Percentiles rank a stretch among this genome's conserved stretches.
Evolutionary conservation across 2,888 invertebrate genomes (phyloP).

Genomic region (Andrena dorsata): DNA sequence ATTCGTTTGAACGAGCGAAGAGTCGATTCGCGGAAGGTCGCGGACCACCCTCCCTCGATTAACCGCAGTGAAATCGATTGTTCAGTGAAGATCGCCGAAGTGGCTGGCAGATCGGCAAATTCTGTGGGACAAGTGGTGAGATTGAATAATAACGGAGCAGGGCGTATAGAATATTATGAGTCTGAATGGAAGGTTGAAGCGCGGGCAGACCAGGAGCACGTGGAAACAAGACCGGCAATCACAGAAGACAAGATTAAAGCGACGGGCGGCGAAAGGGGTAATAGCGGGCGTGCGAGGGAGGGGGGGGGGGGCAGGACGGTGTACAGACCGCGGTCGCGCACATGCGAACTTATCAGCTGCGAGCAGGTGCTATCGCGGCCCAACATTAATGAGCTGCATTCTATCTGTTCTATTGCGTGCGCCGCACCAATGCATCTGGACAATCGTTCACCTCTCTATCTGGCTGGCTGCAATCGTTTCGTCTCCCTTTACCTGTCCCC

Average conservation of each 20-base stretch:
- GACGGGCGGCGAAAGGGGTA: not conserved
- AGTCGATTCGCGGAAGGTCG: too few species aligned
- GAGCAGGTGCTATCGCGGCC: conserved; percentile 71
- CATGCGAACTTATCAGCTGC: conserved; percentile 70
- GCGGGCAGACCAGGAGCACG: not conserved
- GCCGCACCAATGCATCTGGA: conserved; percentile 41
- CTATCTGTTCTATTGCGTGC: conserved; percentile 72
- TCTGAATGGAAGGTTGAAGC: not conserved
- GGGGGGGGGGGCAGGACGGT: conserved; percentile 3
- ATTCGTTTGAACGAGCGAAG: too few species aligned
- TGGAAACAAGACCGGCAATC: conserved; percentile 9
- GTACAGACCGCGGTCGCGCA: conserved; percentile 38
- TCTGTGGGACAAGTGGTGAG: not conserved
- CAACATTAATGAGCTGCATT: conserved; percentile 76
- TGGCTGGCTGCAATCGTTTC: conserved; percentile 16
- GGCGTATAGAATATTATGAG: conserved; percentile 2
- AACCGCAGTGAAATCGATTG: not conserved
- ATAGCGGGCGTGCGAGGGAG: not conserved
- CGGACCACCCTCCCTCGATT: too few species aligned
- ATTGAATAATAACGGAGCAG: conserved; percentile 3
- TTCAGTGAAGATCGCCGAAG: not conserved
- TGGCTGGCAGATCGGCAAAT: not conserved
- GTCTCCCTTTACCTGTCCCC: conserved; percentile 22
- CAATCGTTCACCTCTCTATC: conserved; percentile 52
- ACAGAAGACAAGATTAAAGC: conserved; percentile 29